These are phyloP conservation scores for Hippocampus mohnikei DNA, from an alignment of 2,113 vertebrate genomes.

Conservation along the genomic window DNA sequence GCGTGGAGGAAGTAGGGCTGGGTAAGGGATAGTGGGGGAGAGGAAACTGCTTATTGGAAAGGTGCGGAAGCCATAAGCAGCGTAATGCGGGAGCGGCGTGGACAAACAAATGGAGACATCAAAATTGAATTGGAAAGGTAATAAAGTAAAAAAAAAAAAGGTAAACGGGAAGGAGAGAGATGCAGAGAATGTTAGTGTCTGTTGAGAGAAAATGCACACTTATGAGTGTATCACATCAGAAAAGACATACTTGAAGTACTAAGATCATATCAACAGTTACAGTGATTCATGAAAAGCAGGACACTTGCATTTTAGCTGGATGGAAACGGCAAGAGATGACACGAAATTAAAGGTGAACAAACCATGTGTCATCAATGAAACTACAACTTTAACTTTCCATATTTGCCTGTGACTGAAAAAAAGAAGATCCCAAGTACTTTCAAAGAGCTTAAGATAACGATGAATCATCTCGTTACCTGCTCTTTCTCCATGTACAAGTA, in stretches of 20 bases:
- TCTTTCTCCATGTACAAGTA: background rate
- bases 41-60: constrained; percentile 62
- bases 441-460: background rate
- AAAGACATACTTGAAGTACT: constrained; percentile 43
- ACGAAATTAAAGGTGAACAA: constrained; percentile 6
- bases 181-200: constrained; percentile 76
- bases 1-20: constrained; percentile 71
- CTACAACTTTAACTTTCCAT: constrained; percentile 9
- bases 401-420: background rate
- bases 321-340: constrained; percentile 32
- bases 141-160: constrained; percentile 31
- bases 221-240: constrained; percentile 52
- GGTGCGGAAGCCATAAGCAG: constrained; percentile 25
- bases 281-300: constrained; percentile 4
- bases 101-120: constrained; percentile 39
- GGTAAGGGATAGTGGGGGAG: constrained; percentile 66
- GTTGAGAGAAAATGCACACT: constrained; percentile 64
- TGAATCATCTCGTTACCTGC: constrained; percentile 44
- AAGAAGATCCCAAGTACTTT: background rate
- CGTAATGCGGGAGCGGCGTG: constrained; percentile 37
- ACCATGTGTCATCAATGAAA: constrained; percentile 1
- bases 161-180: constrained; percentile 70
- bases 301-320: background rate
- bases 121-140: constrained; percentile 31
- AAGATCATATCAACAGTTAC: constrained; percentile 22